Base-by-base conservation (phyloP, 2,888 invertebrate species). In the Epinotia brunnichana region DNA sequence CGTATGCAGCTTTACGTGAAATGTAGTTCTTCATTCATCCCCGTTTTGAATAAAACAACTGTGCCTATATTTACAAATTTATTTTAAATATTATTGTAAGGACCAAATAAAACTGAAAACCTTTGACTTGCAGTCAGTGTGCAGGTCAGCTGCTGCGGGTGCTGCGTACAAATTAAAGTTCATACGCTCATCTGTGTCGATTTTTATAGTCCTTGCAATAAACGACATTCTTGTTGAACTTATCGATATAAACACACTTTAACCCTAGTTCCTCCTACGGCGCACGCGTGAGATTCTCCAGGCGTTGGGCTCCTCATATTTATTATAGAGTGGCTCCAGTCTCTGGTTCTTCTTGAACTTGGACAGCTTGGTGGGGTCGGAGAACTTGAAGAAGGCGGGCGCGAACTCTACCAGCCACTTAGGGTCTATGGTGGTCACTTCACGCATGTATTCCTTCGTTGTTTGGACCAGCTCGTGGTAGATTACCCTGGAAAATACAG, bases 351-450 rank as follows among this genome's bases (percentile, higher is more conserved):
- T 99, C 95, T 99, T 99, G 92, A 99, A 99, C 86, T 99, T 99
- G 88, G 99, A 99, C 48, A 99, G 94, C 88, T 99, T 99, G 0
- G 99, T 99, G 2, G 99, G 99, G 91, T 99, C 99, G 7, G 98
- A 98, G 93, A 99, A 98, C 88, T 98, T 98, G 94, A 99, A 99
- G 95, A 99, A 99, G 0, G 99, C 99, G 0, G 99, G 99, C 0
- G 99, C 99, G 87, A 98, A 99, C 87, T 99, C 99, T 0, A 99
- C 99, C 71, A 99, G 94, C 99, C 99, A 99, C 88, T 98, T 98
- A 0, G 98, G 98, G 92, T 99, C 98, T 70, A 98, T 98, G 0
- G 98, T 97, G 0, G 98, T 98, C 13, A 99, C 99, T 90, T 99
- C 99, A 39, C 99, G 94, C 99, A 99, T 99, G 88, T 99, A 99